Base-by-base conservation (phyloP, 2,888 invertebrate species). In the Noctua janthina region DNA sequence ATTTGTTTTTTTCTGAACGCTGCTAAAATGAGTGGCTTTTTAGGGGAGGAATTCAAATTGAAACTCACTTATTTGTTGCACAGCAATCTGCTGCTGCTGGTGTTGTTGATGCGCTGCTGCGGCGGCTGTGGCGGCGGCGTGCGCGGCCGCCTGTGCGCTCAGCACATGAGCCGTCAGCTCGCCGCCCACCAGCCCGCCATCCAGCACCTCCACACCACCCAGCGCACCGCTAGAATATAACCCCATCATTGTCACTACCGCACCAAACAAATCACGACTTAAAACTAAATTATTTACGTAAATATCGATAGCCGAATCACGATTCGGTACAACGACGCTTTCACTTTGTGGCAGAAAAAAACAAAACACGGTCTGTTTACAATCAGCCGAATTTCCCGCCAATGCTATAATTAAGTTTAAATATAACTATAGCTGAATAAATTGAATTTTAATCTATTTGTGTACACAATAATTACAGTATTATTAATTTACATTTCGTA, bases 141-240 rank as follows among this genome's bases (percentile, higher is more conserved):
- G 94, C 4, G 97, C 97, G 89, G 96, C 97, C 88, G 96, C 97
- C 93, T 95, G 97, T 88, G 96, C 96, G 91, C 93, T 96, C 88
- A 97, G 89, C 78, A 96, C 96, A 84, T 96, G 96, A 11, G 96
- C 95, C 73, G 96, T 95, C 91, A 96, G 91, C 89, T 96, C 96
- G 39, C 95, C 95, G 78, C 96, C 95, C 74, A 96, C 95, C 92
- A 96, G 87, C 74, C 96, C 94, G 83, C 96, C 93, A 91, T 95
- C 97, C 88, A 97, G 92, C 90, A 97, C 96, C 86, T 96, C 96
- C 90, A 96, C 95, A 83, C 96, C 96, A 94, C 95, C 94, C 93
- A 97, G 97, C 92, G 97, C 97, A 90, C 97, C 97, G 92, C 97
- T 96, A 94, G 96, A 96, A 96, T 96, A 97, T 88, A 97, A 92